Evolutionary conservation across 1,140 invertebrate species (phyloP), one percentile per base, ranked within the genome.

Genomic region (Venustaconcha ellipsiformis): DNA sequence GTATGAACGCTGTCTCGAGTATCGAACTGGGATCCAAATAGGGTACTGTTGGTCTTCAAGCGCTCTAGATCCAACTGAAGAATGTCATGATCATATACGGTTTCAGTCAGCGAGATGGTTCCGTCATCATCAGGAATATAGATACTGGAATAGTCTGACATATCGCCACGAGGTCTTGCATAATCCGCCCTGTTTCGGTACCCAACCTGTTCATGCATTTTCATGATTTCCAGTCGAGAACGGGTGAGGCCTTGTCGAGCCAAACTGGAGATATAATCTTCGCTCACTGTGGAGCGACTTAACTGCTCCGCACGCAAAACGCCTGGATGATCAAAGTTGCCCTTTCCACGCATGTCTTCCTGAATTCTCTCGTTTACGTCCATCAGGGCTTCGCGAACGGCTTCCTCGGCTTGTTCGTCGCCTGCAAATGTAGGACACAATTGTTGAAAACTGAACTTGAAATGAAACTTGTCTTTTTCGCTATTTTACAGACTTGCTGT

Each of bases 371-470:
- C 68, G 68, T 83, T 83, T 26, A 84, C 74, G 15, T 84, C 83
- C 55, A 83, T 78, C 8, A 83, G 58, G 14, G 83, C 83, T 60
- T 78, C 79, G 37, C 81, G 74, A 57, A 84, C 82, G 14, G 83
- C 83, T 15, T 67, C 69, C 63, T 83, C 79, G 13, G 83, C 81
- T 62, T 72, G 62, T 37, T 76, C 69, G 73, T 84, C 83, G 65
- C 78, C 82, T 76, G 73, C 2, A 69, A 70, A 30, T 37, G 8
- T 37, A 37, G 37, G 37, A 37, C 37, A 4, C 37, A 37, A 1
- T 8, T 4, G 37, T 37, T 37, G 37, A 37, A 37, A 37, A 23
- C 0, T 23, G n/a, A 23, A 23, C 23, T 23, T 23, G 0, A 23
- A 23, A 23, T 23, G 23, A 23, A 23, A 23, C 23, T 23, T 23